phyloP scores from a whole-genome alignment of 2,888 invertebrate species.

The Cataglyphis cursor region DNA sequence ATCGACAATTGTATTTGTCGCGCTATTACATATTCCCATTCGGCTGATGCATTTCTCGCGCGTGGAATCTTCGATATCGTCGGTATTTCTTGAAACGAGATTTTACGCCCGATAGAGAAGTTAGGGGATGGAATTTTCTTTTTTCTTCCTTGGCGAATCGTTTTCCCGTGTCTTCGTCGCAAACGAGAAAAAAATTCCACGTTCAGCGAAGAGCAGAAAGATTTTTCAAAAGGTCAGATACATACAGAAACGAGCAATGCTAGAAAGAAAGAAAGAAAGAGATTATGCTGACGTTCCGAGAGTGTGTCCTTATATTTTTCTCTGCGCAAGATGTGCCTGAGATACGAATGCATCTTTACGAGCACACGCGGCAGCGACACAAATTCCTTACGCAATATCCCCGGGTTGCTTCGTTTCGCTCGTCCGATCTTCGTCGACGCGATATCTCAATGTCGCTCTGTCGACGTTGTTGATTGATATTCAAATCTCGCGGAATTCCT shows the following conservation, averaged over 20 bases:
- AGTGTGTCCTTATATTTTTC: slow-evolving; percentile 65
- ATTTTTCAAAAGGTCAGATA: slow-evolving; percentile 62
- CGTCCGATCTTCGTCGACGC: slow-evolving; percentile 48
- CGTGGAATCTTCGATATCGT: slow-evolving; percentile 4
- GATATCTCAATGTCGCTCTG: neutral
- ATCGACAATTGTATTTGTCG: neutral
- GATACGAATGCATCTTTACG: slow-evolving; percentile 77
- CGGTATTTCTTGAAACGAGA: neutral
- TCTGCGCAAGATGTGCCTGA: slow-evolving; percentile 66
- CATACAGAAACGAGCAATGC: slow-evolving; percentile 72
- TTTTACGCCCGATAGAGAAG: neutral
- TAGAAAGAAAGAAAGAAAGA: slow-evolving; percentile 70
- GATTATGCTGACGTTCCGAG: slow-evolving; percentile 76
- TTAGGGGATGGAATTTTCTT: neutral
- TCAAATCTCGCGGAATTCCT: neutral
- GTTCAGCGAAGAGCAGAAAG: neutral
- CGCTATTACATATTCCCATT: neutral
- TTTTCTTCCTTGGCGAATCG: neutral
- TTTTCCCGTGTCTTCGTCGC: neutral
- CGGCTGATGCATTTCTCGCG: neutral
- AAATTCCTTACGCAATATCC: slow-evolving; percentile 61
- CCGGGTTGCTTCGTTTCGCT: slow-evolving; percentile 57
- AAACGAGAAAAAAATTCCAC: neutral
- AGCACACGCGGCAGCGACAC: slow-evolving; percentile 48
- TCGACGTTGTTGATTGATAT: neutral